These are phyloP conservation scores for Lottia gigantea DNA, from an alignment of 2,888 invertebrate species.

Conservation along the genomic window DNA sequence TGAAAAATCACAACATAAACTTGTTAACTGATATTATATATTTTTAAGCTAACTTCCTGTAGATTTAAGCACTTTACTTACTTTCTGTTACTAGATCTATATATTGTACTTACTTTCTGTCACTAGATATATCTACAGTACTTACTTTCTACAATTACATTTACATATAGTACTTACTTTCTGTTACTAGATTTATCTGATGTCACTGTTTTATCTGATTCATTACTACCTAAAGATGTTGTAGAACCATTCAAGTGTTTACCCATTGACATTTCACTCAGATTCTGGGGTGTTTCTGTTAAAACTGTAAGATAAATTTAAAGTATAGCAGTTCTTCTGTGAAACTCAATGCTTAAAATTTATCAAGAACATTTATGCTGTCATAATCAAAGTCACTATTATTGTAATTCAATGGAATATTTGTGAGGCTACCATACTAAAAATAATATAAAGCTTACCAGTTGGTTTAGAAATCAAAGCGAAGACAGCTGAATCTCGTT, in stretches of 20 bases:
- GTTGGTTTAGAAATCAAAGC: conserved; percentile 58
- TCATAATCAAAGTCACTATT: too few relatives aligned
- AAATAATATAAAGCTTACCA: conserved; percentile 34
- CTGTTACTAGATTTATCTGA: conserved; percentile 11
- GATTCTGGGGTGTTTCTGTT: background rate
- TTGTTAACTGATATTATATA: too few relatives aligned
- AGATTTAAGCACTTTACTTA: background rate
- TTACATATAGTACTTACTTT: conserved; percentile 1
- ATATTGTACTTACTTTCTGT: conserved; percentile 4
- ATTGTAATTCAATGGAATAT: too few relatives aligned
- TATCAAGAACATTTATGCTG: too few relatives aligned
- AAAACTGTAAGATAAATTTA: too few relatives aligned
- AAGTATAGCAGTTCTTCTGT: too few relatives aligned
- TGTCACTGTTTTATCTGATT: background rate
- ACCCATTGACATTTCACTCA: background rate
- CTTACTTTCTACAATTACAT: conserved; percentile 4
- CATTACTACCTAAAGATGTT: background rate
- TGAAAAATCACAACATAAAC: background rate
- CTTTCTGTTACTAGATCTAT: conserved; percentile 12
- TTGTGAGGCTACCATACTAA: background rate
- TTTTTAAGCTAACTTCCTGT: background rate
- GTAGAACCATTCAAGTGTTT: conserved; percentile 7
- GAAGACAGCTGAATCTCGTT: conserved; percentile 49
- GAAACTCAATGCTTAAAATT: too few relatives aligned
- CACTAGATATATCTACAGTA: conserved; percentile 1